These are phyloP conservation scores for Eira barbara DNA, from an alignment of 2,113 vertebrate species.

Conservation along the genomic window DNA sequence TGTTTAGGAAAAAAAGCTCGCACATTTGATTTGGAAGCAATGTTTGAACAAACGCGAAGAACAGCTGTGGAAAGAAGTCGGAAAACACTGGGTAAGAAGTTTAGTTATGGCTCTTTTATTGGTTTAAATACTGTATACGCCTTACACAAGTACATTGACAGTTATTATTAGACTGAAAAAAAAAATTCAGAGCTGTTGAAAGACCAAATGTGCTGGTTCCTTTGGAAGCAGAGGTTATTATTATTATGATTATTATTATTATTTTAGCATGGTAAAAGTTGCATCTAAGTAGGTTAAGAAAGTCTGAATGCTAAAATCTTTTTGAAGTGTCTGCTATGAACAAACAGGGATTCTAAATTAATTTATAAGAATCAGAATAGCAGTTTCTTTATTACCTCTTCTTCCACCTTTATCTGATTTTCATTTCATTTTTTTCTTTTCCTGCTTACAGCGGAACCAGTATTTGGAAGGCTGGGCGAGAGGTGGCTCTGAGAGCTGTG, in stretches of 20 bases:
- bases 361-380: conserved; percentile 32
- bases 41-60: conserved; percentile 97
- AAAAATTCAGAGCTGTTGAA: not conserved
- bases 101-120: rapidly evolving
- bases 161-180: not conserved
- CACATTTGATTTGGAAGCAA: conserved; percentile 96
- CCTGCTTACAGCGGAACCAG: conserved; percentile 64
- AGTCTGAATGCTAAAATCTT: not conserved
- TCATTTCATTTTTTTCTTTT: conserved; percentile 64
- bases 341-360: not conserved
- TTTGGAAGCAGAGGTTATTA: conserved; percentile 27
- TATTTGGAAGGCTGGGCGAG: conserved; percentile 65
- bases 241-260: not conserved
- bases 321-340: not conserved
- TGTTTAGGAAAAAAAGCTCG: conserved; percentile 94
- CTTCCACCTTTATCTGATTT: conserved; percentile 35
- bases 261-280: not conserved
- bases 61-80: conserved; percentile 96
- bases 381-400: conserved; percentile 48
- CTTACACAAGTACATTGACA: not conserved
- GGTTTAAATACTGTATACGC: not conserved
- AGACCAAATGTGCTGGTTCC: not conserved
- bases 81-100: conserved; percentile 86
- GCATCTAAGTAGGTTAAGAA: not conserved
- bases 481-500: conserved; percentile 60